These are phyloP conservation scores for Thereva unica DNA, from an alignment of 2,888 invertebrate genomes.

Conservation along the genomic window DNA sequence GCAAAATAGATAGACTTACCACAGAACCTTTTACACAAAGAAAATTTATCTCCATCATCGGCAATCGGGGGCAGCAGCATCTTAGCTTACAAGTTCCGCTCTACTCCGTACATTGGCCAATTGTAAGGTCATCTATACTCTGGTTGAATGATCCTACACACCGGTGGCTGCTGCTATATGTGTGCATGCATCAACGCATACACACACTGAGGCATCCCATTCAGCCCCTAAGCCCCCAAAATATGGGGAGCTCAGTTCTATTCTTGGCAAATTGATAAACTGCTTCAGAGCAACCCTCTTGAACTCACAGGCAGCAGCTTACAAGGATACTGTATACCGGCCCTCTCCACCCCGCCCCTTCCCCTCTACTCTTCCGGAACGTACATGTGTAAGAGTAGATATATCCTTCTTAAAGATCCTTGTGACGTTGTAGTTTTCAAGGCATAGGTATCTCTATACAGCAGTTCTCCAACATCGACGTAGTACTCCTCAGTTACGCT, in stretches of 20 bases:
- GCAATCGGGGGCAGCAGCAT: constrained; percentile 17
- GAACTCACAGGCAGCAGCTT: constrained; percentile 10
- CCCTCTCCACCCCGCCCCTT: not conserved
- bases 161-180: too few relatives aligned
- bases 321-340: constrained; percentile 7
- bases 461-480: constrained; percentile 17
- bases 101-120: constrained; percentile 27
- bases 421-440: constrained; percentile 26
- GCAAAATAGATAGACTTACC: constrained; percentile 23
- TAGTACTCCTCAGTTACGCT: constrained; percentile 36
- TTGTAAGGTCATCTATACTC: constrained; percentile 31
- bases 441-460: constrained; percentile 14
- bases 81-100: constrained; percentile 20
- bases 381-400: constrained; percentile 3
- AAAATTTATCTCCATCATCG: constrained; percentile 14
- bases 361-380: too few relatives aligned
- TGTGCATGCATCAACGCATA: constrained; percentile 18
- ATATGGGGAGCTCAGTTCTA: constrained; percentile 26
- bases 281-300: constrained; percentile 5
- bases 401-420: constrained; percentile 32
- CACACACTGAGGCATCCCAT: constrained; percentile 18
- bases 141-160: not conserved
- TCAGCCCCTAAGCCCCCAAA: constrained; percentile 19
- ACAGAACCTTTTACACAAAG: constrained; percentile 18
- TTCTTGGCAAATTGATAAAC: constrained; percentile 32